These are phyloP conservation scores for Ammodramus savannarum DNA, from an alignment of 2,113 vertebrate genomes.

Conservation along the genomic window DNA sequence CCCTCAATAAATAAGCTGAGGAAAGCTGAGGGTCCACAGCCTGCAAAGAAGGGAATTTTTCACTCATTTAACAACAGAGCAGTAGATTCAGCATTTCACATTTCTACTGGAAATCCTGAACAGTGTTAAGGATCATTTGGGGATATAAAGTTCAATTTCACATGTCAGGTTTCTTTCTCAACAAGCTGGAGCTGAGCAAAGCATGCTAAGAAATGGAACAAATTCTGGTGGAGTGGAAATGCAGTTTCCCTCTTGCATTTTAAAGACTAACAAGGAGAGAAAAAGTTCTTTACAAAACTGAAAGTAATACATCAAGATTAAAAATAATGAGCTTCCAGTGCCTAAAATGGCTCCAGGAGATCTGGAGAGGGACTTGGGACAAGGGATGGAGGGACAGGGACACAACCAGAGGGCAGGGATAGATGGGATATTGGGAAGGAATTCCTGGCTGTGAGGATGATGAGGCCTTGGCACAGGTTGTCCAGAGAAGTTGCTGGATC, in stretches of 20 bases:
- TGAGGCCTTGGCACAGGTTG: fast-evolving
- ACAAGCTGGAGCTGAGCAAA: background rate
- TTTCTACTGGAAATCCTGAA: background rate
- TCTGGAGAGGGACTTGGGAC: background rate
- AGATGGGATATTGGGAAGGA: background rate
- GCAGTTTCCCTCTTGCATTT: background rate
- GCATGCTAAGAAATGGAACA: background rate
- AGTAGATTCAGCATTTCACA: background rate
- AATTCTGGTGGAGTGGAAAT: background rate
- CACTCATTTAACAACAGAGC: background rate
- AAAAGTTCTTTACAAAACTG: background rate
- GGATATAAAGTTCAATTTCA: background rate
- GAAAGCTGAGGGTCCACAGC: background rate
- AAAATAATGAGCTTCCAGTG: background rate
- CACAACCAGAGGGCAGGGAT: background rate
- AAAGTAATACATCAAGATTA: background rate
- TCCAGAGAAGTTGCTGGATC: background rate
- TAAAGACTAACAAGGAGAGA: background rate
- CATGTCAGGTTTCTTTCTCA: background rate
- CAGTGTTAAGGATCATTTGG: background rate
- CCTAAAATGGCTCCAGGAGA: background rate
- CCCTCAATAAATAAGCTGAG: background rate
- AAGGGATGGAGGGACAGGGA: background rate
- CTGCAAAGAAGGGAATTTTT: background rate
- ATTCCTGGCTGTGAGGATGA: fast-evolving